These are phyloP conservation scores for Chaetodon trifascialis DNA, from an alignment of 2,113 vertebrate species.

Conservation along the genomic window DNA sequence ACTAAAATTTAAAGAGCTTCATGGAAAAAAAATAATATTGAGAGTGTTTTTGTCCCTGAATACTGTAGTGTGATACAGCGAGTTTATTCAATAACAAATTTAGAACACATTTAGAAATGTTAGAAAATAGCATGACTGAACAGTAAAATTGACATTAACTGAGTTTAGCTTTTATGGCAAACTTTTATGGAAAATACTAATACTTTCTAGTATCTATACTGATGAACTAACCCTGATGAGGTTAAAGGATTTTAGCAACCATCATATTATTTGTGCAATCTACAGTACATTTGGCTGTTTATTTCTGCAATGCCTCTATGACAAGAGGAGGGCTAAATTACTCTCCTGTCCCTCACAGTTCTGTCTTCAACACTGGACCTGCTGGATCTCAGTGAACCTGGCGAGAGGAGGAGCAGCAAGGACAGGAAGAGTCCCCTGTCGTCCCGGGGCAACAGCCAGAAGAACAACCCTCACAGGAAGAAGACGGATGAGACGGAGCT, in stretches of 20 bases:
- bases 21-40: background rate
- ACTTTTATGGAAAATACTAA: background rate
- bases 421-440: conserved; percentile 88
- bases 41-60: background rate
- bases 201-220: background rate
- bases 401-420: conserved; percentile 90
- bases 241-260: background rate
- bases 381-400: conserved; percentile 95
- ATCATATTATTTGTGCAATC: background rate
- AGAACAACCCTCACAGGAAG: conserved; percentile 88
- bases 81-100: background rate
- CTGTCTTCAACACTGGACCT: conserved; percentile 96
- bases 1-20: background rate
- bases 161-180: background rate
- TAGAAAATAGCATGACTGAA: background rate
- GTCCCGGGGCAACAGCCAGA: conserved; percentile 83
- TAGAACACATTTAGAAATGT: background rate
- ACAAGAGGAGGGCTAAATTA: conserved; percentile 1
- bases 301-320: background rate
- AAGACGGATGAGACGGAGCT: conserved; percentile 93
- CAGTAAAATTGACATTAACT: background rate
- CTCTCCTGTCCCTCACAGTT: conserved; percentile 83
- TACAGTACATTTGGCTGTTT: background rate
- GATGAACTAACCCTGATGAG: background rate
- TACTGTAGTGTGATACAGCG: background rate